These are phyloP conservation scores for Vidua macroura DNA, from an alignment of 2,113 vertebrate genomes.

Conservation along the genomic window DNA sequence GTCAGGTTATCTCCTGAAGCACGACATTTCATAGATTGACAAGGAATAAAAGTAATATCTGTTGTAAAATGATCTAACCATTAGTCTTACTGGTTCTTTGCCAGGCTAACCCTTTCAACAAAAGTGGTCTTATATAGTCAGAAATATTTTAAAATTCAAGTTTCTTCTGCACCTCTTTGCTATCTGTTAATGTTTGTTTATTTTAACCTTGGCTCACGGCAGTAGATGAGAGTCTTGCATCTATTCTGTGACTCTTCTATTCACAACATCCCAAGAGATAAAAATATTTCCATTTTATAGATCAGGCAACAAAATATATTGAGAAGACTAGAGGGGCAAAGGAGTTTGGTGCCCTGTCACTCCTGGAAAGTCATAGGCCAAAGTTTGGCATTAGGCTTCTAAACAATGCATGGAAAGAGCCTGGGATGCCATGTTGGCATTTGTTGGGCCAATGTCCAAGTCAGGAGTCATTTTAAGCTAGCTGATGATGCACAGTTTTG, in stretches of 20 bases:
- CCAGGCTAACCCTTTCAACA: background rate
- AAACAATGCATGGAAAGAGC: background rate
- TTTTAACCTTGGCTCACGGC: background rate
- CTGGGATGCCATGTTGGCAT: rapidly evolving
- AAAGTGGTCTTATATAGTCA: background rate
- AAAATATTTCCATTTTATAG: background rate
- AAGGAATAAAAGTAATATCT: background rate
- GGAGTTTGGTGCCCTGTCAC: background rate
- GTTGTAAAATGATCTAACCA: background rate
- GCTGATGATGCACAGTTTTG: background rate
- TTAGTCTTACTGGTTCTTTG: background rate
- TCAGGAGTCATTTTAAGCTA: background rate
- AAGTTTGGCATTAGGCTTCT: background rate
- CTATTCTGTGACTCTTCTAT: background rate
- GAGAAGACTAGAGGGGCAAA: background rate
- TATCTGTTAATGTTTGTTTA: background rate
- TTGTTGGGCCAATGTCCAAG: background rate
- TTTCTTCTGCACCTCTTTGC: background rate
- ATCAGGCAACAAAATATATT: background rate
- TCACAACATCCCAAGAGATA: background rate
- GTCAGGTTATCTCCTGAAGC: background rate
- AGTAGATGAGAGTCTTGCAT: background rate
- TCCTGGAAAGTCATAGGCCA: background rate
- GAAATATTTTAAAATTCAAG: background rate
- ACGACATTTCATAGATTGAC: background rate